A percentile compares a stretch with the other conserved stretches of the same genome.
Evolutionary conservation across 2,888 invertebrate genomes (phyloP).

Genomic region (Ennomos erosarius): DNA sequence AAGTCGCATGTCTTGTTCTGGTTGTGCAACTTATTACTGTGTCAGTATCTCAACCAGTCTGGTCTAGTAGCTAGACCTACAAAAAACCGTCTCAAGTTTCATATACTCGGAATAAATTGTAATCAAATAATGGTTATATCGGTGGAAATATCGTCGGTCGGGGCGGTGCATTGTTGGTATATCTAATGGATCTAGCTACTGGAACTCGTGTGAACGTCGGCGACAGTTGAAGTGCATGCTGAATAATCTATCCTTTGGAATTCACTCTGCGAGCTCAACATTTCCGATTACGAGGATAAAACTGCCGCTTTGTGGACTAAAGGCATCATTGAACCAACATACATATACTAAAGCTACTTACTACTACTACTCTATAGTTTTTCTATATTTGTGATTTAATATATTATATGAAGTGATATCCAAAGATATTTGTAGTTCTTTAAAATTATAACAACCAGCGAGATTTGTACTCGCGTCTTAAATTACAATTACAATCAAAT

Average conservation of each 20-base stretch:
- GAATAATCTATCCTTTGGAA: slow-evolving; percentile 74
- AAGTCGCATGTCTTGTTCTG: slow-evolving; percentile 13
- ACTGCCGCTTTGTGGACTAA: slow-evolving; percentile 28
- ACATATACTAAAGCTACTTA: too few species aligned
- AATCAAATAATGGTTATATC: slow-evolving; percentile 9
- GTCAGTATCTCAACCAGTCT: slow-evolving; percentile 22
- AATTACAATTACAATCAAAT: too few species aligned
- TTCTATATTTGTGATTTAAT: too few species aligned
- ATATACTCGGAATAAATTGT: slow-evolving; percentile 14
- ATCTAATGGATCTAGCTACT: slow-evolving; percentile 55
- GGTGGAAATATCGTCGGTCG: slow-evolving; percentile 33
- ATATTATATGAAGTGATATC: too few species aligned
- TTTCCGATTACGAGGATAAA: slow-evolving; percentile 64
- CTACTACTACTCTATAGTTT: too few species aligned
- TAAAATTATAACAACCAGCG: too few species aligned
- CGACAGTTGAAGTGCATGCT: slow-evolving; percentile 67
- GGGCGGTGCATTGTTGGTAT: slow-evolving; percentile 32
- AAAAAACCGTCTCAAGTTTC: slow-evolving; percentile 19
- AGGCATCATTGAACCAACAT: too few species aligned
- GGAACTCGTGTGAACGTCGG: slow-evolving; percentile 72
- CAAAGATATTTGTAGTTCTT: too few species aligned
- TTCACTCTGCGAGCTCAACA: slow-evolving; percentile 61
- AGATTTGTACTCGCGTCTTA: too few species aligned
- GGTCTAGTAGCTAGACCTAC: slow-evolving; percentile 14
- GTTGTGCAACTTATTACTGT: slow-evolving; percentile 23